Evolutionary conservation across 2,113 vertebrate species (phyloP).

Genomic region (Ciconia stormi): DNA sequence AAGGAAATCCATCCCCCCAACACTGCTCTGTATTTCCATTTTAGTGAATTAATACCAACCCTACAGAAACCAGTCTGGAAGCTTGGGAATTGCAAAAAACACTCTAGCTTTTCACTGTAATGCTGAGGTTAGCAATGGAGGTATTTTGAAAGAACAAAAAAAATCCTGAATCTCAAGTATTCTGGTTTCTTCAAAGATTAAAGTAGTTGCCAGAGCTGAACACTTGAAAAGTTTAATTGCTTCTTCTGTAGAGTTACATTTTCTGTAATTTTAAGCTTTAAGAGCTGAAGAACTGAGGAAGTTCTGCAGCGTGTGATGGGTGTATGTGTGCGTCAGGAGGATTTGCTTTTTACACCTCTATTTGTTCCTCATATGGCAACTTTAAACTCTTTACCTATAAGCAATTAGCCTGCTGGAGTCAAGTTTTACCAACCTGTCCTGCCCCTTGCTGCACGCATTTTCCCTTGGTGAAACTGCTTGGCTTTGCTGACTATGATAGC

Average conservation of each 20-base stretch:
- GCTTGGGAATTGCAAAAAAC: not conserved
- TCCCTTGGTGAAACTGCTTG: not conserved
- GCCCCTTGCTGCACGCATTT: not conserved
- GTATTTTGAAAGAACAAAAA: not conserved
- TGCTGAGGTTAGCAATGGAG: not conserved
- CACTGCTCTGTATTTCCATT: not conserved
- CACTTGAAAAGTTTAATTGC: not conserved
- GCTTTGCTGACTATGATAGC: not conserved
- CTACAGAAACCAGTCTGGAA: fast-evolving
- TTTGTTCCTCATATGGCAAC: not conserved
- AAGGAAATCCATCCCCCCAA: not conserved
- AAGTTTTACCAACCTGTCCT: not conserved
- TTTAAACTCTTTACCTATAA: not conserved
- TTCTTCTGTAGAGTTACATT: fast-evolving
- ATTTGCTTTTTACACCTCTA: not conserved
- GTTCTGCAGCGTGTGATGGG: not conserved
- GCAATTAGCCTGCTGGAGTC: not conserved
- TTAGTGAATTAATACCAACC: not conserved
- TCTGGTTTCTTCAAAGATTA: not conserved
- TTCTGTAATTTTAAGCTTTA: not conserved
- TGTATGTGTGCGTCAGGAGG: fast-evolving
- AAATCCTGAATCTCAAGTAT: not conserved
- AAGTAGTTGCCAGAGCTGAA: not conserved
- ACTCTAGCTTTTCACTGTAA: not conserved
- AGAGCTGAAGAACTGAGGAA: not conserved